Percentiles rank a stretch among this genome's conserved stretches.
phyloP scores from a whole-genome alignment of 2,888 invertebrate genomes.

The Epinotia ramella region DNA sequence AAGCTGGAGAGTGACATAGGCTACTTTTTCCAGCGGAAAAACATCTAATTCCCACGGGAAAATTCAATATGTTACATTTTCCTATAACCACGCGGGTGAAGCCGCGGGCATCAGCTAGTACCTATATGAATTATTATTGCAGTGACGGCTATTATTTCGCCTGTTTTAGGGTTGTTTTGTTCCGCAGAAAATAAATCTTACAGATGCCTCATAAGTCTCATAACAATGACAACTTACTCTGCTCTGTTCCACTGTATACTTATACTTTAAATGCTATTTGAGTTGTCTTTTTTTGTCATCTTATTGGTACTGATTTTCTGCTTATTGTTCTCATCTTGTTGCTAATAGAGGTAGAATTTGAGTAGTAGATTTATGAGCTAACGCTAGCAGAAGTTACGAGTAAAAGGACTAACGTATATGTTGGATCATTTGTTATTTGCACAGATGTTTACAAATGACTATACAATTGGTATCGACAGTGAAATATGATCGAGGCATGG shows the following conservation, averaged over 20 bases:
- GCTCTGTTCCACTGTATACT: too few species aligned
- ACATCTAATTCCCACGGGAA: too few species aligned
- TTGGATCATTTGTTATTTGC: not conserved
- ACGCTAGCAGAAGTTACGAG: not conserved
- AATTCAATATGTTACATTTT: too few species aligned
- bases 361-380: not conserved
- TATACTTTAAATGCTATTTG: not conserved
- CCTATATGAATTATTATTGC: too few species aligned
- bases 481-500: constrained; percentile 26
- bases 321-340: too few species aligned
- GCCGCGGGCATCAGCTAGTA: too few species aligned
- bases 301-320: too few species aligned
- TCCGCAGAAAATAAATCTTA: not conserved
- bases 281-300: not conserved
- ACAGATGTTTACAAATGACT: not conserved
- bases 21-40: too few species aligned
- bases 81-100: too few species aligned
- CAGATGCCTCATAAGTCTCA: not conserved
- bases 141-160: not conserved
- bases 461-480: not conserved
- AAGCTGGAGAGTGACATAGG: too few species aligned
- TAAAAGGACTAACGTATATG: not conserved
- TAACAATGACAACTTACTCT: not conserved
- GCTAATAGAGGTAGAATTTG: not conserved
- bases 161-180: not conserved